Conservation (phyloP, 2,888 invertebrate genomes). For the Gisinianus flammeolus region DNA sequence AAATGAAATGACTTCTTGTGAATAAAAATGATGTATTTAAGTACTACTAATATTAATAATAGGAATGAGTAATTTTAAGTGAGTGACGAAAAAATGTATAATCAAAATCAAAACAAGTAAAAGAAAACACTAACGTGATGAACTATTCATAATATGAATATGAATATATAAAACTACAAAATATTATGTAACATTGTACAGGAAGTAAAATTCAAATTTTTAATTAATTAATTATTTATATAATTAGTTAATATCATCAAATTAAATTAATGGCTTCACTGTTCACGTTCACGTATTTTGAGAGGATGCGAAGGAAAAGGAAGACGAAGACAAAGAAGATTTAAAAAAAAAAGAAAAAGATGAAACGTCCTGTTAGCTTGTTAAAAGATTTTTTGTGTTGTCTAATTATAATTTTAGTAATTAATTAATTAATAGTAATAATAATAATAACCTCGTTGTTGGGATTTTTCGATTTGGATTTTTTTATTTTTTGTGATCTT, state of each 20-base stretch:
- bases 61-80: background rate
- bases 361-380: background rate
- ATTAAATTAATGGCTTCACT: background rate
- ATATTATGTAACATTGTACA: background rate
- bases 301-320: background rate
- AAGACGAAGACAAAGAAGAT: background rate
- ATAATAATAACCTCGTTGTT: background rate
- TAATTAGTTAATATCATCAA: conserved; percentile 2
- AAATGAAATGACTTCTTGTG: background rate
- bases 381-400: background rate
- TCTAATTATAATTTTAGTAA: background rate
- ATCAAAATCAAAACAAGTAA: background rate
- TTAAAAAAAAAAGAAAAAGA: background rate
- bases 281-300: background rate
- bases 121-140: background rate
- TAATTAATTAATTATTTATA: background rate
- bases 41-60: background rate
- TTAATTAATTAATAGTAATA: background rate
- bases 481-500: background rate
- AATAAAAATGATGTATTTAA: background rate
- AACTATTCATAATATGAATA: background rate
- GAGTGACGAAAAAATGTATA: background rate
- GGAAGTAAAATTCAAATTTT: background rate
- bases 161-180: background rate
- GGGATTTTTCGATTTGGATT: background rate